These are phyloP conservation scores for Dendrolimus houi DNA, from an alignment of 2,888 invertebrate species.

Conservation along the genomic window DNA sequence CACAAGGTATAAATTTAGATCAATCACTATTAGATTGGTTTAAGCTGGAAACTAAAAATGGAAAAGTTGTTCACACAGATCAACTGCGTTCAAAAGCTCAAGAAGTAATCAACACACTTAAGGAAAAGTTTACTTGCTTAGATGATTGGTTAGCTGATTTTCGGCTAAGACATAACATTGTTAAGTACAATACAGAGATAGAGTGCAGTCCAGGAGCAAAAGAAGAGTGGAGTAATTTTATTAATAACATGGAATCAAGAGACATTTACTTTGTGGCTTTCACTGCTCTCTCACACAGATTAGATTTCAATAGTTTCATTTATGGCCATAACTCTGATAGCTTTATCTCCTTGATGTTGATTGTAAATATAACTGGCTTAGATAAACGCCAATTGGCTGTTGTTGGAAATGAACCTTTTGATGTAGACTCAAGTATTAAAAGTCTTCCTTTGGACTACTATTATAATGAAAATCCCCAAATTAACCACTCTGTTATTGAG, in stretches of 20 bases:
- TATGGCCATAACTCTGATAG: conserved; percentile 17
- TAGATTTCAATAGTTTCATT: conserved; percentile 22
- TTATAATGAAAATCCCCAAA: conserved; percentile 17
- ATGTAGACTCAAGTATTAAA: conserved; percentile 13
- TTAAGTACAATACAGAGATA: conserved; percentile 17
- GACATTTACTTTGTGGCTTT: conserved; percentile 27
- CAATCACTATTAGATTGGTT: conserved; percentile 30
- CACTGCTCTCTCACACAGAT: conserved; percentile 23
- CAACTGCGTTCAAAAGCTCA: conserved; percentile 20
- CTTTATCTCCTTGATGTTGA: conserved; percentile 26
- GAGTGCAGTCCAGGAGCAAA: conserved; percentile 13
- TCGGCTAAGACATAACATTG: conserved; percentile 26
- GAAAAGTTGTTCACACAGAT: conserved; percentile 21
- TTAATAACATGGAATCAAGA: conserved; percentile 14
- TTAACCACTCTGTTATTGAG: conserved; percentile 20
- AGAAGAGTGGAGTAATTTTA: conserved; percentile 23
- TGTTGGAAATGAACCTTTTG: conserved; percentile 22
- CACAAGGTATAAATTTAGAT: conserved; percentile 23
- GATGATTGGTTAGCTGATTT: conserved; percentile 31
- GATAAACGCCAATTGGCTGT: conserved; percentile 25
- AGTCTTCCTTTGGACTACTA: conserved; percentile 31
- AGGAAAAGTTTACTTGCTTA: conserved; percentile 19
- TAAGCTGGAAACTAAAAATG: conserved; percentile 19
- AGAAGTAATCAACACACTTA: conserved; percentile 21
- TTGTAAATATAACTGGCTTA: conserved; percentile 22